Percentiles rank a stretch among this genome's conserved stretches.
Conservation (phyloP, 2,888 invertebrate genomes). For the Megaustenia siamemsis region DNA sequence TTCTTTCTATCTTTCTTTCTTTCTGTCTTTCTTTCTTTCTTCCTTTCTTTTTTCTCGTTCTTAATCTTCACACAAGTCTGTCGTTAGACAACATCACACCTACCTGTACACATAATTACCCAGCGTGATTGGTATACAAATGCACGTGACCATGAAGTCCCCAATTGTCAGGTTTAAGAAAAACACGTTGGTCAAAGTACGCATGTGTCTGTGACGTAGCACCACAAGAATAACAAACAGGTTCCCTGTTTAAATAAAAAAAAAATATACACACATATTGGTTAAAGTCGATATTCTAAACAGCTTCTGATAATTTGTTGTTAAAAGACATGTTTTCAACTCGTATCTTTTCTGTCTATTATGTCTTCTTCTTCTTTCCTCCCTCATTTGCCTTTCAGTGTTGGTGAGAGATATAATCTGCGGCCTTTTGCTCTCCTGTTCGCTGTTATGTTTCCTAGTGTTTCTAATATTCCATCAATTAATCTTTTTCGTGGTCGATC, state of each 20-base stretch:
- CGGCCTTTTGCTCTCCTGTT: too few species aligned
- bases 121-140: slow-evolving; percentile 72
- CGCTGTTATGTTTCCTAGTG: too few species aligned
- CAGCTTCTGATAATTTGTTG: too few species aligned
- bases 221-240: slow-evolving; percentile 69
- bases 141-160: slow-evolving; percentile 68
- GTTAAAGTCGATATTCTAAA: too few species aligned
- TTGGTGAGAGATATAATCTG: too few species aligned
- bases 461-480: too few species aligned
- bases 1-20: not conserved
- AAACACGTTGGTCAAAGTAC: slow-evolving; percentile 73
- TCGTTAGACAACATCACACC: not conserved
- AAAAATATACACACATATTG: not conserved
- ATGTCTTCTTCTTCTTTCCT: too few species aligned
- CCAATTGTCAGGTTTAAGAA: slow-evolving; percentile 70
- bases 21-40: not conserved
- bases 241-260: slow-evolving; percentile 60
- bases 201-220: slow-evolving; percentile 67
- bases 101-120: slow-evolving; percentile 66
- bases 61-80: not conserved
- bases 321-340: too few species aligned
- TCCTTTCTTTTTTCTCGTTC: not conserved
- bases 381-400: too few species aligned
- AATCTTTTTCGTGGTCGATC: too few species aligned
- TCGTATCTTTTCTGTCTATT: too few species aligned